These are phyloP conservation scores for Drosophila kurseongensis DNA, from an alignment of 1,140 invertebrate genomes.

Conservation along the genomic window DNA sequence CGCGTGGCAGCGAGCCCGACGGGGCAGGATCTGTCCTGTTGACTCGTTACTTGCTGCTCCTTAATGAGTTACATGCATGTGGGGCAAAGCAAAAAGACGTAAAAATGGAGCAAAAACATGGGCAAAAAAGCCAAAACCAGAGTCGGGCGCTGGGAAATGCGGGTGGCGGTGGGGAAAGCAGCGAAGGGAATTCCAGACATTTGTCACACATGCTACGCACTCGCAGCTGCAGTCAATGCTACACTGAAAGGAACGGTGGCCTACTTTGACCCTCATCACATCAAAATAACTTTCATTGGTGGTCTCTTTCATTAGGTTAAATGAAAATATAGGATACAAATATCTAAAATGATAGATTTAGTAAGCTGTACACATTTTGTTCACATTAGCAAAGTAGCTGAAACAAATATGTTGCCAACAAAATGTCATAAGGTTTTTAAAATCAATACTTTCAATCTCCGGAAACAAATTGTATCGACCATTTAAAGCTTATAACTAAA, in stretches of 20 bases:
- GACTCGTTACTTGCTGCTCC: slow-evolving; percentile 34
- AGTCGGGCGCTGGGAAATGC: slow-evolving; percentile 38
- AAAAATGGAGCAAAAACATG: slow-evolving; percentile 10
- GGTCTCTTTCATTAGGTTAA: too few relatives aligned
- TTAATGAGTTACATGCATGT: slow-evolving; percentile 58
- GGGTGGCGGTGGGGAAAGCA: slow-evolving; percentile 3
- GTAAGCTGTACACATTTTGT: too few relatives aligned
- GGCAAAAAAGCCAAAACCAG: slow-evolving; percentile 18
- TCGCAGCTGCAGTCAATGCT: slow-evolving; percentile 16
- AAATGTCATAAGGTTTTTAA: too few relatives aligned
- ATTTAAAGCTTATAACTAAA: too few relatives aligned
- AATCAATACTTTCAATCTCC: too few relatives aligned
- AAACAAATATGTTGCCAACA: too few relatives aligned
- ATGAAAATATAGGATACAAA: too few relatives aligned
- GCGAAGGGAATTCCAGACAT: slow-evolving; percentile 57
- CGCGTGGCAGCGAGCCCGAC: neutral
- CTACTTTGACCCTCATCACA: too few relatives aligned
- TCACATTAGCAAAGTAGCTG: too few relatives aligned
- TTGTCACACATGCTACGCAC: slow-evolving; percentile 78
- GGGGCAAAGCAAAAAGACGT: slow-evolving; percentile 4
- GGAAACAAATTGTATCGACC: too few relatives aligned
- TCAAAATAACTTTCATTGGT: too few relatives aligned
- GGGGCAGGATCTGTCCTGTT: slow-evolving; percentile 14
- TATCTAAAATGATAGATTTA: too few relatives aligned
- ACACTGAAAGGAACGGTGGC: slow-evolving; percentile 12